Evolutionary conservation across 2,888 invertebrate genomes (phyloP).

Genomic region (Acrocyrtus sp.): DNA sequence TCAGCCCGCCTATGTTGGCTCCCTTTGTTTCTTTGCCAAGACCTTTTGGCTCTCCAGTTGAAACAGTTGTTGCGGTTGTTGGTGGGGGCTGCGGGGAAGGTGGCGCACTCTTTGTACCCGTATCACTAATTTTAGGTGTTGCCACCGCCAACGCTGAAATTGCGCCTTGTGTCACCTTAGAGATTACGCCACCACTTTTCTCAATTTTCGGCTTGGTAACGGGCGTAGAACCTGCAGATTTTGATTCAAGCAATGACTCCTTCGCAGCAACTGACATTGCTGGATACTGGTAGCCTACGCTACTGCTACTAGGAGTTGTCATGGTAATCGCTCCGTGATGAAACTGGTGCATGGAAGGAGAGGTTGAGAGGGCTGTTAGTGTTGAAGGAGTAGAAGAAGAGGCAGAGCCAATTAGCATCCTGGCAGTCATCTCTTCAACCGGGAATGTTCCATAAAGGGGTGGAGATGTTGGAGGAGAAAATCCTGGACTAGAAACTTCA

Average conservation of each 20-base stretch:
- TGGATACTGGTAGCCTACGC: constrained; percentile 15
- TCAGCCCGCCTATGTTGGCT: constrained; percentile 59
- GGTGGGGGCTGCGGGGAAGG: constrained; percentile 36
- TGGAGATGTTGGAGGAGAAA: constrained; percentile 58
- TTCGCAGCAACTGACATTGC: constrained; percentile 5
- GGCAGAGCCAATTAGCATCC: constrained; percentile 63
- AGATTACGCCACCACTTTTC: too few species aligned
- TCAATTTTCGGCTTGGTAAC: constrained; percentile 33
- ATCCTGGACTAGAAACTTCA: constrained; percentile 53
- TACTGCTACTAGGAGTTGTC: constrained; percentile 26
- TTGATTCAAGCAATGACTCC: constrained; percentile 11
- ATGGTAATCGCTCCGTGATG: constrained; percentile 28
- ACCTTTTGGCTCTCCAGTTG: constrained; percentile 30
- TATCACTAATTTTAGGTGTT: constrained; percentile 16
- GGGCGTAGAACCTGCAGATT: constrained; percentile 32
- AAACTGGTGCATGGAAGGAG: constrained; percentile 66
- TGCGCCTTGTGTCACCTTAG: too few species aligned
- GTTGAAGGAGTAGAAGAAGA: constrained; percentile 73
- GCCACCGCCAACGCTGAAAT: constrained; percentile 11
- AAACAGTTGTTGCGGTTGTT: not conserved
- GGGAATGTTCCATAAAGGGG: constrained; percentile 59
- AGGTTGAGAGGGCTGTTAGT: constrained; percentile 71
- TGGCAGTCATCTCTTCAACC: constrained; percentile 61
- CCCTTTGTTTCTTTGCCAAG: constrained; percentile 59
- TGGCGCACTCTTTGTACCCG: constrained; percentile 37